These are phyloP conservation scores for Hypomecis atomaria DNA, from an alignment of 2,888 invertebrate genomes.

Conservation along the genomic window DNA sequence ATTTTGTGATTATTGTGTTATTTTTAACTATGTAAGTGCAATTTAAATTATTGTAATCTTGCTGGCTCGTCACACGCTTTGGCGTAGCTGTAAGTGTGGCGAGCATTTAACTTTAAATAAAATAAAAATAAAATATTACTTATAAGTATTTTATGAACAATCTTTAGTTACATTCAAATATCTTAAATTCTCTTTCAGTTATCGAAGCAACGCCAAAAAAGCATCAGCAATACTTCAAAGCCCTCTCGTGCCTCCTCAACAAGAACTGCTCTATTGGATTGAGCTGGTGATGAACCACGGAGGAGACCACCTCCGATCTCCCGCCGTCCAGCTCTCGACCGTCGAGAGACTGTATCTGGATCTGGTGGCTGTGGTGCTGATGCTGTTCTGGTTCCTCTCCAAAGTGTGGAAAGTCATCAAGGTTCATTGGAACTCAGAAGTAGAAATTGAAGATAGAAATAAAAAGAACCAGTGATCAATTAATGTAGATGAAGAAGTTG, in stretches of 20 bases:
- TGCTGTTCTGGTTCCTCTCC: conserved; percentile 60
- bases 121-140: too few species aligned
- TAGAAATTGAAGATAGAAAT: conserved; percentile 28
- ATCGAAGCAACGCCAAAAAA: conserved; percentile 47
- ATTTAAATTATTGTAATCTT: too few species aligned
- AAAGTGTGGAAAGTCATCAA: conserved; percentile 58
- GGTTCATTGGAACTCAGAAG: conserved; percentile 50
- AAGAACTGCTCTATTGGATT: conserved; percentile 57
- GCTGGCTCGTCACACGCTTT: too few species aligned
- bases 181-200: conserved; percentile 44
- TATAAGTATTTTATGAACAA: too few species aligned
- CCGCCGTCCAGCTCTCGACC: conserved; percentile 48
- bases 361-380: conserved; percentile 42
- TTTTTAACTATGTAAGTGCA: too few species aligned
- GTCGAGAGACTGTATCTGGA: conserved; percentile 56
- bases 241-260: conserved; percentile 44
- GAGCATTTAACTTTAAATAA: too few species aligned
- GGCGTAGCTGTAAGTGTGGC: too few species aligned
- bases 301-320: conserved; percentile 55
- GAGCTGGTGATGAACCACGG: conserved; percentile 52
- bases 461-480: conserved; percentile 52
- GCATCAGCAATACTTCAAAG: conserved; percentile 50
- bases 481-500: too few species aligned
- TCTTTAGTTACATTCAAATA: too few species aligned
- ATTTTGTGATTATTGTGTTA: too few species aligned